Evolutionary conservation across 1,140 invertebrate genomes (phyloP), one percentile per base, ranked within the genome.

Genomic region (Aradophagus sp.): DNA sequence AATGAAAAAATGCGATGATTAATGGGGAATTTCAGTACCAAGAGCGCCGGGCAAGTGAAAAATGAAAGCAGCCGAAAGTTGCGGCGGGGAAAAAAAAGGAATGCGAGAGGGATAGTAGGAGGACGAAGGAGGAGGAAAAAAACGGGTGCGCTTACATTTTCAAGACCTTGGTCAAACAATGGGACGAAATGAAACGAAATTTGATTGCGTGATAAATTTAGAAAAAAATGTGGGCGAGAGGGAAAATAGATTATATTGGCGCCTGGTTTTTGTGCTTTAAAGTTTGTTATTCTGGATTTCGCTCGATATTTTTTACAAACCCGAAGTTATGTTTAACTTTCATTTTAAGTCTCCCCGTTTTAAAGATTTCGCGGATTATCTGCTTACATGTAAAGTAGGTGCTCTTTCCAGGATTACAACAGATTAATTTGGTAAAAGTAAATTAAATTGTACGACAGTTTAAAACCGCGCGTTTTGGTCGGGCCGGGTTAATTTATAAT

Each of bases 401-500:
- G n/a, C 19, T 50, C 32, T 50, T 50, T 50, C 13, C n/a, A 14
- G 34, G 45, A 50, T 50, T 26, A 36, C 19, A 26, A 36, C 32
- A 27, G 34, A 50, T 50, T 50, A 50, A 36, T 50, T 50, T 50
- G 34, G 19, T 36, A 16, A 26, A 36, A 12, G 34, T 6, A 27
- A 50, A 50, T 36, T 36, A 16, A 50, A 50, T 50, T 32, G 14
- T 20, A 23, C 44, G 31, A 47, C 44, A 35, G 10, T 47, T 47
- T 32, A 32, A 27, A 27, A 41, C 20, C 15, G 20, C 20, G 0
- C 8, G 19, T 27, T 26, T 20, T 14, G 19, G 38, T 41, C 20
- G 20, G 4, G 8, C 8, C 8, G 4, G 20, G 8, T 23, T 4
- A 5, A 23, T 5, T 23, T 23, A 23, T 5, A 5, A 23, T 5